A percentile compares a stretch with the other conserved stretches of the same genome.
phyloP scores from a whole-genome alignment of 2,888 invertebrate species.

The Stenodema calcarata region DNA sequence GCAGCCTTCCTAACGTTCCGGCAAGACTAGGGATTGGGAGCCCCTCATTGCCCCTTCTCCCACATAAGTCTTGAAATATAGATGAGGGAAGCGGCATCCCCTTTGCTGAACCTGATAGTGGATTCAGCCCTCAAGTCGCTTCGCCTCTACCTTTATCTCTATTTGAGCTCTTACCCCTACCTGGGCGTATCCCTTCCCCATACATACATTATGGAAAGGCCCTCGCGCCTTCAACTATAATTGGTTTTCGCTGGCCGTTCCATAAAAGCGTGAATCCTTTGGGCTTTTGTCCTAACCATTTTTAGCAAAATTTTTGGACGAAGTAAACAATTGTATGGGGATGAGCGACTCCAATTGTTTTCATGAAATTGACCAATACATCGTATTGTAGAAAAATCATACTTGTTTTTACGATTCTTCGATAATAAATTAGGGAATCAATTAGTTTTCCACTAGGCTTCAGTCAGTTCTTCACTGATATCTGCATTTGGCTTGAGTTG shows the following conservation, averaged over 20 bases:
- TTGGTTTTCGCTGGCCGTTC: constrained; percentile 10
- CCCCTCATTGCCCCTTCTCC: background rate
- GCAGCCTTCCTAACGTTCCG: background rate
- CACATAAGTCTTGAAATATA: constrained; percentile 21
- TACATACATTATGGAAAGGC: constrained; percentile 20
- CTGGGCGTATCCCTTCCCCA: background rate
- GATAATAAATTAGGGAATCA: too few relatives aligned
- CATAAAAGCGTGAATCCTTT: background rate
- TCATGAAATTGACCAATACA: too few relatives aligned
- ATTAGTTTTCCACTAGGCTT: too few relatives aligned
- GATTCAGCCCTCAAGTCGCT: constrained; percentile 33
- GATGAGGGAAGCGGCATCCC: background rate
- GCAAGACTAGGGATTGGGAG: background rate
- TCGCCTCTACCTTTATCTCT: constrained; percentile 19
- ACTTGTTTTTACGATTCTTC: too few relatives aligned
- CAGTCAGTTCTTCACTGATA: too few relatives aligned
- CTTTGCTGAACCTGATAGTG: constrained; percentile 36
- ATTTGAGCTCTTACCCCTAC: constrained; percentile 18
- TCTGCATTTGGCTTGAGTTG: too few relatives aligned
- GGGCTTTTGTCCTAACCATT: too few relatives aligned
- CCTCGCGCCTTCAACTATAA: constrained; percentile 12
- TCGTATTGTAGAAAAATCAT: too few relatives aligned
- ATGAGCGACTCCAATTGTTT: too few relatives aligned
- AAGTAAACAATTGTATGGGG: too few relatives aligned
- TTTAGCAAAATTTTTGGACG: too few relatives aligned